These are phyloP conservation scores for Zosterops pallidus DNA, from an alignment of 2,113 vertebrate genomes.

Conservation along the genomic window DNA sequence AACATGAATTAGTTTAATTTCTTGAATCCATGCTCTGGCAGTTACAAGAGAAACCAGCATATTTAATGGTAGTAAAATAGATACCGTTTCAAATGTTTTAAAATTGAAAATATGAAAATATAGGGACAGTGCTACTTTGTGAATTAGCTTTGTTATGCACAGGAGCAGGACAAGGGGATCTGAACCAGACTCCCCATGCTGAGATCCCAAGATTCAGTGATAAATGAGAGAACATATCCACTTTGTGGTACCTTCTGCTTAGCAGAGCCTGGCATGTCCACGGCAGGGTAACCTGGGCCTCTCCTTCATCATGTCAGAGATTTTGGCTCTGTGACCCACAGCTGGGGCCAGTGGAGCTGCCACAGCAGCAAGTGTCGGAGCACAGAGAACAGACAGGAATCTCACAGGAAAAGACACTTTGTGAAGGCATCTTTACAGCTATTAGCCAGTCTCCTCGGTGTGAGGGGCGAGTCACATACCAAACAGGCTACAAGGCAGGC, in stretches of 20 bases:
- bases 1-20: slow-evolving; percentile 16
- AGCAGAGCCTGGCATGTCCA: neutral
- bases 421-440: neutral
- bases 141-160: neutral
- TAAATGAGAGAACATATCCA: neutral
- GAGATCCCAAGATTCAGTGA: neutral
- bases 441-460: neutral
- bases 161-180: neutral
- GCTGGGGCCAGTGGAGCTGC: neutral
- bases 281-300: neutral
- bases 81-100: neutral
- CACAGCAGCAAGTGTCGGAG: neutral
- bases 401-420: neutral
- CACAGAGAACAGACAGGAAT: neutral
- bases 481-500: neutral
- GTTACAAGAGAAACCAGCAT: neutral
- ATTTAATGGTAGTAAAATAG: neutral
- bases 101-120: neutral
- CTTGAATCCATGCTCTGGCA: neutral
- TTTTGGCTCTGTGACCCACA: neutral
- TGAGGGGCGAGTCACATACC: neutral
- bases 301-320: neutral
- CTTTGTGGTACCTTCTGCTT: neutral
- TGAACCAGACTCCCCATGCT: neutral
- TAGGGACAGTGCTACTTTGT: neutral